Conservation (phyloP, 2,113 vertebrate genomes). For the Antigone vipio region DNA sequence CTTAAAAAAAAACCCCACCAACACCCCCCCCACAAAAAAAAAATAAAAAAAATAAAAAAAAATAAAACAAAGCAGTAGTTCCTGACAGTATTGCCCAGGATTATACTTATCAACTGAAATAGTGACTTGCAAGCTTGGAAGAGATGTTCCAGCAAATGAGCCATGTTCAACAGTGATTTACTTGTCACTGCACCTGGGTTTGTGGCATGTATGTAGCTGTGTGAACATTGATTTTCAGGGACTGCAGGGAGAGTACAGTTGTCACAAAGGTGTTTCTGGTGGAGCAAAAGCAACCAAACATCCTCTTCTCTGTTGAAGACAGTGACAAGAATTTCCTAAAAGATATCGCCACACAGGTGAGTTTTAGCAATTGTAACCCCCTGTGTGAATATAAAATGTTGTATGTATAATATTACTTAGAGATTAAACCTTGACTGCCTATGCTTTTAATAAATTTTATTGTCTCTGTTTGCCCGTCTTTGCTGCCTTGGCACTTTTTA, state of each 20-base stretch:
- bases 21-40: too few species aligned
- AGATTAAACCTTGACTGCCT: not conserved
- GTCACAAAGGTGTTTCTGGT: constrained; percentile 92
- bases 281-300: constrained; percentile 51
- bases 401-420: not conserved
- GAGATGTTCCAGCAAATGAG: not conserved
- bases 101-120: not conserved
- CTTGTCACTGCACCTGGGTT: not conserved
- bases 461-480: not conserved
- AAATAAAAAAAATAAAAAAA: not conserved
- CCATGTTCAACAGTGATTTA: not conserved
- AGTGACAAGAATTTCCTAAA: constrained; percentile 57
- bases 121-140: not conserved
- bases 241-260: constrained; percentile 84
- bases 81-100: not conserved
- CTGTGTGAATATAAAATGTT: not conserved
- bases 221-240: constrained; percentile 73
- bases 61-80: not conserved
- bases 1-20: not conserved
- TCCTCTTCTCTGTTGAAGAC: constrained; percentile 42
- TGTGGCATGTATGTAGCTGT: not conserved
- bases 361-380: not conserved
- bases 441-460: not conserved
- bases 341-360: constrained; percentile 58
- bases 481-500: not conserved